Evolutionary conservation across 2,113 vertebrate species (phyloP).

Genomic region (Laticauda colubrina): DNA sequence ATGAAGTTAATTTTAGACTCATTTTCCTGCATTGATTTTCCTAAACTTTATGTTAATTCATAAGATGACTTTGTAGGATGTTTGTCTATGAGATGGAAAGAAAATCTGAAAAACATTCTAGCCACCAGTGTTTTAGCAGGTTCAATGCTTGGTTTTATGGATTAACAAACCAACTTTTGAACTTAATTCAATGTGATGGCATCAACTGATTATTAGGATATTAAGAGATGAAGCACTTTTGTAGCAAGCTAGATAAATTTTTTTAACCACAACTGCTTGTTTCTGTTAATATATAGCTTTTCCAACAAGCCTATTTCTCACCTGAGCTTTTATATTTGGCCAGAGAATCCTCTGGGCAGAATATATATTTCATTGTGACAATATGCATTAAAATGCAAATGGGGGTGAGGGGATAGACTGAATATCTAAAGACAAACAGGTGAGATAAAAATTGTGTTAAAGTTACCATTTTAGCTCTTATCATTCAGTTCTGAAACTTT

Average conservation of each 20-base stretch:
- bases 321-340: background rate
- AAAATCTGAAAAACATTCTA: background rate
- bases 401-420: background rate
- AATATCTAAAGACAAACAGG: background rate
- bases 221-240: background rate
- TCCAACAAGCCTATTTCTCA: background rate
- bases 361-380: background rate
- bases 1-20: background rate
- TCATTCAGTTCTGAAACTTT: background rate
- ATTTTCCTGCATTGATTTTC: background rate
- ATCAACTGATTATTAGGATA: background rate
- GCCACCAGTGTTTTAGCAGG: no score
- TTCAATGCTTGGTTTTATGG: background rate
- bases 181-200: background rate
- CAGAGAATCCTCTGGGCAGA: background rate
- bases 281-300: background rate
- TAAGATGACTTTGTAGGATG: background rate
- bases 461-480: background rate
- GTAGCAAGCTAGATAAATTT: background rate
- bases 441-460: background rate
- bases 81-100: background rate
- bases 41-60: background rate
- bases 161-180: background rate
- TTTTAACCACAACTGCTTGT: background rate
- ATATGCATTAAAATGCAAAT: background rate